Evolutionary conservation across 2,113 vertebrate species (phyloP).

Genomic region (Felis catus): DNA sequence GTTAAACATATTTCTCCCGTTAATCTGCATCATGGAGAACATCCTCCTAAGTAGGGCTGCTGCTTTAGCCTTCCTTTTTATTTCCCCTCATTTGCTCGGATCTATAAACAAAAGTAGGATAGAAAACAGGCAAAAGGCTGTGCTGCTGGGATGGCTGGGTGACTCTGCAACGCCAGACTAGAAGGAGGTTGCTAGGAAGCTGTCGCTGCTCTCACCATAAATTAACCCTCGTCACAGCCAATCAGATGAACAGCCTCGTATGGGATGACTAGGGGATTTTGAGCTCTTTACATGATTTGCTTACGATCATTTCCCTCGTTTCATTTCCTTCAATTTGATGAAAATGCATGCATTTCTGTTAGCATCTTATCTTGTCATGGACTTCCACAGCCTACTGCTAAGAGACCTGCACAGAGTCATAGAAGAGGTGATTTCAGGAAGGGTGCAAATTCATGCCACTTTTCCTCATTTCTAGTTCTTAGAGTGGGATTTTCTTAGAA

Average conservation of each 20-base stretch:
- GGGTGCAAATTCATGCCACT: not conserved
- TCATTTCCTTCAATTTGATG: not conserved
- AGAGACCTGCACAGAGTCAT: slow-evolving; percentile 20
- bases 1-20: slow-evolving; percentile 32
- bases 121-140: not conserved
- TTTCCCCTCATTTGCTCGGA: slow-evolving; percentile 3
- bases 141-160: not conserved
- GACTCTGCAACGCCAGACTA: not conserved
- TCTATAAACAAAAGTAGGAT: not conserved
- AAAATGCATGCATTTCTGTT: slow-evolving; percentile 2
- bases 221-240: not conserved
- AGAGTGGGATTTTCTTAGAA: not conserved
- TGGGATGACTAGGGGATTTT: not conserved
- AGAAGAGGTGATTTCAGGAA: not conserved
- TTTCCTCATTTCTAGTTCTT: not conserved
- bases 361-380: not conserved
- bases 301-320: not conserved
- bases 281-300: slow-evolving; percentile 12
- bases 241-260: not conserved
- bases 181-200: slow-evolving; percentile 63
- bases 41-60: not conserved
- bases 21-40: not conserved
- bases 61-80: not conserved
- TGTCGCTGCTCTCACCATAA: not conserved
- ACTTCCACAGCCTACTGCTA: not conserved